Base-by-base conservation (phyloP, 2,888 invertebrate genomes). In the Cheilosia urbana region DNA sequence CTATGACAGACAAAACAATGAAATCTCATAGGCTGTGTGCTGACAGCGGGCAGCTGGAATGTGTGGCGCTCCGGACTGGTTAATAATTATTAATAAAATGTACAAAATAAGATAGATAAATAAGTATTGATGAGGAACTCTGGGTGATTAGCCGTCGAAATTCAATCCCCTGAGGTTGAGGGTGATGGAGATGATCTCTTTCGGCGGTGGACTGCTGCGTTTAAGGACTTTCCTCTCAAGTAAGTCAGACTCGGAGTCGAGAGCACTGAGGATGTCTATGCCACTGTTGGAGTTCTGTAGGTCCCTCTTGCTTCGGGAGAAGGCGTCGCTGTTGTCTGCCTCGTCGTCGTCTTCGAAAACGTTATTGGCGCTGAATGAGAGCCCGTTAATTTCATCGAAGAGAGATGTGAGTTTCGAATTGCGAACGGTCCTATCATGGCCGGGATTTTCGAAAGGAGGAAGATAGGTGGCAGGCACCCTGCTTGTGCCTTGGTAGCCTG, bases 401-500 rank as follows among this genome's bases (percentile, higher is more conserved):
- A 91, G 49, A 2, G 81, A 88, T 6, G 72, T 65, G 4, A 87
- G 77, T 57, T 89, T 90, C 0, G 90, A 88, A 30, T 89, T 82
- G 2, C 91, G 88, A 19, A 90, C 87, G 11, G 90, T 90, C 53
- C 91, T 85, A 71, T 90, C 91, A 37, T 81, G 88, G 1, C 89
- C 89, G 1, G 90, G 89, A 24, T 89, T 72, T 42, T 88, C 89
- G 7, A 91, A 63, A 1, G 91, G 91, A 2, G 91, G 91, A 37
- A 91, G 87, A 71, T 91, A 91, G 0, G 91, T 91, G 15, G 90
- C 89, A 2, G 91, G 91, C 62, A 91, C 88, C 4, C 88, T 88
- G 53, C 90, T 90, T 13, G 91, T 89, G 0, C 90, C 91, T 57
- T 81, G 88, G 71, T 91, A 90, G 0, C 89, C 88, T 1, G 85